Evolutionary conservation across 2,888 invertebrate genomes (phyloP), one percentile per base, ranked within the genome.

Genomic region (Andrena camellia): DNA sequence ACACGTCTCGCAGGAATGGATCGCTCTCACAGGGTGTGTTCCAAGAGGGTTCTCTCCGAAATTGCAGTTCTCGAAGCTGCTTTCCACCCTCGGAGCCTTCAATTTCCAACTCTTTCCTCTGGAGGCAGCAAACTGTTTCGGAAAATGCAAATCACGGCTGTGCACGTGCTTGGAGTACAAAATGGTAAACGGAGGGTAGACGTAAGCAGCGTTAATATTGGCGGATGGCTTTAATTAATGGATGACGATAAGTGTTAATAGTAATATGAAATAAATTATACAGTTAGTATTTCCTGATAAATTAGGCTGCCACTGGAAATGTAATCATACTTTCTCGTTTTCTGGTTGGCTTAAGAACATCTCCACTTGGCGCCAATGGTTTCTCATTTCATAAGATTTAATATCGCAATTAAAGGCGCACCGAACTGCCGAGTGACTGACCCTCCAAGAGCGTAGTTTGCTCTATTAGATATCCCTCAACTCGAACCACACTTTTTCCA

Each of bases 101-200:
- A 42, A 31, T 31, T 48, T 31, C 29, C 42, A 64, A 78, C 50
- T 76, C 59, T 64, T 75, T 42, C 26, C 26, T 17, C 20, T 6
- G 60, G 2, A 57, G 10, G 13, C 20, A 31, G 50, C 33, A 20
- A 77, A 48, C 59, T n/a, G 26, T 67, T 67, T 10, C 23, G 52
- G 50, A 78, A 78, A 78, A 79, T 79, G 79, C 69, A 79, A 79
- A 79, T 54, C 79, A 57, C 50, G 23, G 54, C 35, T 29, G 5
- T 48, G 59, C 29, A 78, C 77, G 64, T 78, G 78, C 67, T 10
- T 10, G 10, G 64, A 31, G 57, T 77, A n/a, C 31, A 26, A 23
- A 13, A 13, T 20, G 7, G n/a, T 33, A 8, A 13, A 35, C 60
- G 59, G 35, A 59, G 35, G 60, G 20, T 66, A 33, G 66, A 52